phyloP scores from a whole-genome alignment of 2,888 invertebrate genomes.

The Dione juno region DNA sequence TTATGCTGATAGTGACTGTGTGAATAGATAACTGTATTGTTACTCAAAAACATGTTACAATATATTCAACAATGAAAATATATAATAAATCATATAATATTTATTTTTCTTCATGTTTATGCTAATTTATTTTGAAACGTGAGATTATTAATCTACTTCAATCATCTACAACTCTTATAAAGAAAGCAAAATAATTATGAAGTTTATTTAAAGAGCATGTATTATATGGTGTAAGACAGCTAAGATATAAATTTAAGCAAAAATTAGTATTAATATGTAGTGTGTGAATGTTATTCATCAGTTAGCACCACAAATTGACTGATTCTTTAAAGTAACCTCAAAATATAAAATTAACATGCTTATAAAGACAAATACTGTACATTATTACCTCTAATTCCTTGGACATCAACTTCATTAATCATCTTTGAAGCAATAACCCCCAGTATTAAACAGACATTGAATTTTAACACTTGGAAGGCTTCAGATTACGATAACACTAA shows the following conservation, averaged over 20 bases:
- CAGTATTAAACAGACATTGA: conserved; percentile 75
- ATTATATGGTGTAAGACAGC: background rate
- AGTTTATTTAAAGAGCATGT: background rate
- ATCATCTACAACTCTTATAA: background rate
- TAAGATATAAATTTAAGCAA: background rate
- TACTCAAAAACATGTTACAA: background rate
- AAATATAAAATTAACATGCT: conserved; percentile 37
- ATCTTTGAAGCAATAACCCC: conserved; percentile 79
- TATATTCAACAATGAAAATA: background rate
- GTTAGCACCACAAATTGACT: background rate
- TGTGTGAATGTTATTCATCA: too few species aligned
- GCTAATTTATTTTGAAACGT: background rate
- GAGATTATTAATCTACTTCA: background rate
- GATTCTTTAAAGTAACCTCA: background rate
- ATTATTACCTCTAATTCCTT: conserved; percentile 73
- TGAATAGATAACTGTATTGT: conserved; percentile 10
- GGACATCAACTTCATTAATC: conserved; percentile 64
- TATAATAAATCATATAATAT: background rate
- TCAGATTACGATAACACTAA: conserved; percentile 83
- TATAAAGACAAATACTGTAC: conserved; percentile 36
- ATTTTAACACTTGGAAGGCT: conserved; percentile 82
- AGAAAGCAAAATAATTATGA: background rate
- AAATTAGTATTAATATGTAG: background rate
- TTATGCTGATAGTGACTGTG: conserved; percentile 5
- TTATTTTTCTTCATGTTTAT: background rate